phyloP scores from a whole-genome alignment of 2,113 vertebrate genomes.

The Mormoops blainvillei region DNA sequence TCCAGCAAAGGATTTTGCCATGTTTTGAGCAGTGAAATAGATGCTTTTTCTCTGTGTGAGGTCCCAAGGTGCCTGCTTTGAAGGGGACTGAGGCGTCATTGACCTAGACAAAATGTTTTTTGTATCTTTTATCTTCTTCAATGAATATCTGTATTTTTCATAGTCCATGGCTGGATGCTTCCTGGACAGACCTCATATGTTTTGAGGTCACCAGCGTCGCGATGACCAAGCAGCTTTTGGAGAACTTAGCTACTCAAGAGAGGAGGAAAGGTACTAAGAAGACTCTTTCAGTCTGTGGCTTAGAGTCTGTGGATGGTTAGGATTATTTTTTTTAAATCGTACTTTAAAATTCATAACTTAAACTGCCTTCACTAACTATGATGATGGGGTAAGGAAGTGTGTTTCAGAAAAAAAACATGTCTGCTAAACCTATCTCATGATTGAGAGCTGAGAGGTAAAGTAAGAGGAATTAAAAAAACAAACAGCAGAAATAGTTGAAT shows the following conservation, averaged over 20 bases:
- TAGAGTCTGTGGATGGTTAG: not conserved
- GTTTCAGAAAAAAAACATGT: not conserved
- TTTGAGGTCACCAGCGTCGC: not conserved
- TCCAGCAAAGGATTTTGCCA: too few relatives aligned
- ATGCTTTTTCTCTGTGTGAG: too few relatives aligned
- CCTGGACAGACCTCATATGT: not conserved
- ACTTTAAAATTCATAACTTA: not conserved
- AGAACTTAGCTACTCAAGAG: not conserved
- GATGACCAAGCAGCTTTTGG: not conserved
- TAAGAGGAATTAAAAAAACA: not conserved
- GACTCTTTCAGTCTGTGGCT: not conserved
- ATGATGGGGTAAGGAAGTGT: not conserved
- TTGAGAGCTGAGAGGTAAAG: not conserved
- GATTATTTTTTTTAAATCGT: not conserved
- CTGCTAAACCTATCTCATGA: not conserved
- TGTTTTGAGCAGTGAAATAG: too few relatives aligned
- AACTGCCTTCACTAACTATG: not conserved
- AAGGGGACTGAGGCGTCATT: too few relatives aligned
- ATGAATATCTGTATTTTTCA: too few relatives aligned
- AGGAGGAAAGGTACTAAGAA: not conserved
- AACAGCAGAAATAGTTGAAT: slow-evolving; percentile 1
- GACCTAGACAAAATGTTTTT: too few relatives aligned
- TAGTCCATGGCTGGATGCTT: too few relatives aligned
- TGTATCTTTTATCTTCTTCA: too few relatives aligned
- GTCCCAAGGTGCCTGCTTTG: too few relatives aligned